Conservation (phyloP, 1,140 invertebrate species). For the Rhopalosiphum padi region DNA sequence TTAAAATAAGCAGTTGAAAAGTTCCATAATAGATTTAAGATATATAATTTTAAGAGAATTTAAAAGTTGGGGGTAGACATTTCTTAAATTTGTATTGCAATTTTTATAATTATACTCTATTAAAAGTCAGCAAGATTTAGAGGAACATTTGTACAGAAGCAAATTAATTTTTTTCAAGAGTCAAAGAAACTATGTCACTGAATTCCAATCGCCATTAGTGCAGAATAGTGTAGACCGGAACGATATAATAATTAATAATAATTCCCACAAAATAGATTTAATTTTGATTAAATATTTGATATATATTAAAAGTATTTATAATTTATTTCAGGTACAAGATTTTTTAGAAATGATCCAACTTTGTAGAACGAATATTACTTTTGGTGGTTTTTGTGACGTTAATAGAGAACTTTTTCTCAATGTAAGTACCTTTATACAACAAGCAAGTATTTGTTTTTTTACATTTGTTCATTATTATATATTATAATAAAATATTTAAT, state of each 20-base stretch:
- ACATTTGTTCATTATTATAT: neutral
- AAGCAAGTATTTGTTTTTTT: neutral
- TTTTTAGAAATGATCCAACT: slow-evolving; percentile 14
- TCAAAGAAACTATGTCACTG: too few relatives aligned
- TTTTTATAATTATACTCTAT: too few relatives aligned
- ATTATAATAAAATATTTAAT: neutral
- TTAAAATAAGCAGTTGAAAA: too few relatives aligned
- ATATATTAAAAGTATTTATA: neutral
- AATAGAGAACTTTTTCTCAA: slow-evolving; percentile 21
- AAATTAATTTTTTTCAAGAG: too few relatives aligned
- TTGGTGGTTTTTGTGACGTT: slow-evolving; percentile 24
- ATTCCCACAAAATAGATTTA: too few relatives aligned
- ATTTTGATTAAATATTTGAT: too few relatives aligned
- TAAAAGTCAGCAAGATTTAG: too few relatives aligned
- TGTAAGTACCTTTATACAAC: neutral
- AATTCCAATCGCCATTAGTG: neutral
- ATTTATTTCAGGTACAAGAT: slow-evolving; percentile 21
- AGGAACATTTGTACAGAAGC: too few relatives aligned
- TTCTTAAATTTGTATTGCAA: too few relatives aligned
- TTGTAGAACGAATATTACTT: slow-evolving; percentile 34
- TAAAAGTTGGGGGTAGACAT: too few relatives aligned
- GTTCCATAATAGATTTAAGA: too few relatives aligned
- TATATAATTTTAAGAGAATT: too few relatives aligned
- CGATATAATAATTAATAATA: neutral
- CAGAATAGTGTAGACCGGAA: neutral